These are phyloP conservation scores for Nycticryphes semicollaris DNA, from an alignment of 2,113 vertebrate species.

Conservation along the genomic window DNA sequence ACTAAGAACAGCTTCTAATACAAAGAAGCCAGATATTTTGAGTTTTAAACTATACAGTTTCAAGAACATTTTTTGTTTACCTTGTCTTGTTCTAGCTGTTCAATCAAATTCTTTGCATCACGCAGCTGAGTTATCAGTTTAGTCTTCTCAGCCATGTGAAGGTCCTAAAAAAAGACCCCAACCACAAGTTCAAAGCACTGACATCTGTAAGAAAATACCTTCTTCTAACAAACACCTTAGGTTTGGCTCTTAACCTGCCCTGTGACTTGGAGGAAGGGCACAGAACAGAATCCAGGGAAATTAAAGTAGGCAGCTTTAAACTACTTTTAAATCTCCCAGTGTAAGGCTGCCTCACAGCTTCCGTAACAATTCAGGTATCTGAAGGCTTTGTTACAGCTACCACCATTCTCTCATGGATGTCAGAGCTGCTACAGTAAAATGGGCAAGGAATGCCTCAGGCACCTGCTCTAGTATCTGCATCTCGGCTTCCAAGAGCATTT, in stretches of 20 bases:
- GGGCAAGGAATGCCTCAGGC: neutral
- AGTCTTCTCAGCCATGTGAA: conserved; percentile 93
- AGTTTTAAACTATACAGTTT: neutral
- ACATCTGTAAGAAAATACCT: conserved; percentile 19
- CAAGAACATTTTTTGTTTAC: conserved; percentile 71
- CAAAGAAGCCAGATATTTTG: neutral
- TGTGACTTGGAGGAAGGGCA: neutral
- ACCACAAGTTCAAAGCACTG: neutral
- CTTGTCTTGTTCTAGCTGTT: conserved; percentile 98
- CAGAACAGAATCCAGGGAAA: neutral
- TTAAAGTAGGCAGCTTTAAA: neutral
- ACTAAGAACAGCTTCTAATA: conserved; percentile 36
- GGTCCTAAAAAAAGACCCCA: conserved; percentile 79
- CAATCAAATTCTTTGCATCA: conserved; percentile 95
- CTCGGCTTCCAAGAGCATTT: neutral
- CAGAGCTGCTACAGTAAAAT: neutral
- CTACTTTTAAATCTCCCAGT: neutral
- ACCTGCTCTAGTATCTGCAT: neutral
- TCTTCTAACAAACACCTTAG: neutral
- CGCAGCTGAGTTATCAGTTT: conserved; percentile 93
- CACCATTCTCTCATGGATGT: neutral
- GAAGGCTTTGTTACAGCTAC: neutral
- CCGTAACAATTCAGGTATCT: neutral
- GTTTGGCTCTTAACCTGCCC: neutral
- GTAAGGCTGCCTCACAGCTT: neutral